Base-by-base conservation (phyloP, 2,797 vertebrate species). In the Microcaecilia unicolor region DNA sequence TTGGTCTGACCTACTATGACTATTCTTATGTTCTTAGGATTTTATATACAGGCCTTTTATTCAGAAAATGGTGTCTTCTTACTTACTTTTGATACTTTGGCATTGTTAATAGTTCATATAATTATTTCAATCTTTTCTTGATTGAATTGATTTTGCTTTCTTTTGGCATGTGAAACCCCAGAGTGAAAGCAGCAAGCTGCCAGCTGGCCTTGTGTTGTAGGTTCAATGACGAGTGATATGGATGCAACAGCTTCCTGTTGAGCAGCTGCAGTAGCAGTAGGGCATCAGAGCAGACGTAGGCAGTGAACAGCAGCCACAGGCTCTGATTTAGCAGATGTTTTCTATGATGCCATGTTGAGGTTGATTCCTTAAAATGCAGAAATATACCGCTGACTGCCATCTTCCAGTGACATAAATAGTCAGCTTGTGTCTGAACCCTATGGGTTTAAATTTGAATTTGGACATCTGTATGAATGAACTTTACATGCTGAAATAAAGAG, bases 291-390 rank as follows among this genome's bases (percentile, higher is more conserved):
- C 40, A 40, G 44, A 40, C 40, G 22, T 44, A 40, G 44, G 44
- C 44, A 47, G 28, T 31, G 31, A 47, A 37, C 29, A 34, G 37
- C 44, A 47, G 44, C 44, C 44, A 47, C 44, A 40, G 44, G 44
- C 37, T 47, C 31, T 35, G 25, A 41, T 47, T 26, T 40, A 47
- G 44, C 44, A 47, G 47, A 44, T 47, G 44, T 40, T 47, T 47
- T 47, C 31, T 37, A 47, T 47, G 44, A 40, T 47, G 44, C 37
- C 44, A 40, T 47, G 44, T 40, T 47, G 44, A 40, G 44, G 47
- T 47, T 44, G 47, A 37, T 47, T 47, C 47, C 44, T 47, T 47
- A 40, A 40, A 47, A 47, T 47, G 44, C 37, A 47, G 38, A 47
- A 44, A 40, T 47, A 47, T 35, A 47, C n/a, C n/a, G n/a, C n/a